Evolutionary conservation across 2,113 vertebrate species (phyloP).

Genomic region (Coptodon rendalli): DNA sequence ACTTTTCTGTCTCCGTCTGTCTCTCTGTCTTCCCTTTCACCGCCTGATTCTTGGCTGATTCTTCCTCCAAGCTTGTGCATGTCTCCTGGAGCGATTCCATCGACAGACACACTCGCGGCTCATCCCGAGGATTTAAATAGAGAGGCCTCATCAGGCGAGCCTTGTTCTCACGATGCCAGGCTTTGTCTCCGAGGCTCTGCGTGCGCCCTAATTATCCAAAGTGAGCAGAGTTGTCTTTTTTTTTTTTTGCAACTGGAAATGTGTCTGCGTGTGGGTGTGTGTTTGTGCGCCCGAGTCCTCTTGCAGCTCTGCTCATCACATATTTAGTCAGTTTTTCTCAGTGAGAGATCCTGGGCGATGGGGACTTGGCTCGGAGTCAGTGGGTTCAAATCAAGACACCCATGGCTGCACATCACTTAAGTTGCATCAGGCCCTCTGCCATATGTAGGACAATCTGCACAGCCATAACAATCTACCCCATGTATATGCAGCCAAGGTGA

Average conservation of each 20-base stretch:
- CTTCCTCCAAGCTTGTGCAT: neutral
- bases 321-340: conserved; percentile 38
- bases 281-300: neutral
- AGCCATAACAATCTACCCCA: neutral
- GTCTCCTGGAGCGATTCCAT: conserved; percentile 35
- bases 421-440: conserved; percentile 3
- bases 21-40: neutral
- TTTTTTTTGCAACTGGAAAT: neutral
- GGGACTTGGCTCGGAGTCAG: conserved; percentile 12
- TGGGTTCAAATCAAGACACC: conserved; percentile 25
- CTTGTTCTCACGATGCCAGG: conserved; percentile 37
- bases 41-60: neutral
- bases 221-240: neutral
- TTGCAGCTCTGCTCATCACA: conserved; percentile 42
- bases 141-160: conserved; percentile 37
- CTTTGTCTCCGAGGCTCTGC: conserved; percentile 31
- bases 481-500: neutral
- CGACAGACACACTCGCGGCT: conserved; percentile 23
- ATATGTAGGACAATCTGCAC: conserved; percentile 22
- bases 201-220: conserved; percentile 26
- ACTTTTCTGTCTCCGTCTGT: neutral
- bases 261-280: neutral
- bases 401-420: conserved; percentile 30
- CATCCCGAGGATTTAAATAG: conserved; percentile 40
- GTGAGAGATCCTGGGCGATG: conserved; percentile 2